Evolutionary conservation across 2,113 vertebrate genomes (phyloP).

Genomic region (Thunnus maccoyii): DNA sequence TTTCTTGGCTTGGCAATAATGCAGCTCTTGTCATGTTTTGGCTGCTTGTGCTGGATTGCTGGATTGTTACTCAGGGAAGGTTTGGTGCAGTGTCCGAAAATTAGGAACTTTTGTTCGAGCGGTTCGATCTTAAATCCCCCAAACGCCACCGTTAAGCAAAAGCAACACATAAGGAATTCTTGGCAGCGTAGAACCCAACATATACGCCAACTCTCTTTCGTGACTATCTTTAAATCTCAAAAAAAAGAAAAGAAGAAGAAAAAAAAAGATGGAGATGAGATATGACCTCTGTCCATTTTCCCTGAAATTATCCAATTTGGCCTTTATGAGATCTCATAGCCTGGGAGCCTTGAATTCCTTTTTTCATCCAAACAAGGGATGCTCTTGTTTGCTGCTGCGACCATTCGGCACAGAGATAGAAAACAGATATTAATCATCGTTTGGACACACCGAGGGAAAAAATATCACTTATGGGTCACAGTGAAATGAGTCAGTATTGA

Average conservation of each 20-base stretch:
- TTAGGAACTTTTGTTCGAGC: neutral
- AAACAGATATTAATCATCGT: constrained; percentile 98
- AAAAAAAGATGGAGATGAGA: constrained; percentile 76
- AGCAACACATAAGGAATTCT: neutral
- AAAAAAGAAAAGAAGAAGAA: neutral
- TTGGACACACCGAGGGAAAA: constrained; percentile 82
- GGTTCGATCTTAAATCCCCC: neutral
- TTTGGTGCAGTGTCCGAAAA: neutral
- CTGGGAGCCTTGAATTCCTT: constrained; percentile 86
- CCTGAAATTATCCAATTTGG: constrained; percentile 92
- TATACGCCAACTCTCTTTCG: constrained; percentile 46
- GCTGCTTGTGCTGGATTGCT: neutral
- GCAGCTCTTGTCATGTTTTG: neutral
- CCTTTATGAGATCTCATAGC: constrained; percentile 92
- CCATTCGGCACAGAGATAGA: constrained; percentile 90
- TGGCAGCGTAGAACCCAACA: neutral
- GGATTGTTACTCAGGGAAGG: neutral
- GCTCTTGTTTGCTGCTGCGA: constrained; percentile 92
- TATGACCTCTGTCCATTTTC: constrained; percentile 91
- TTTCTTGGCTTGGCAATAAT: neutral
- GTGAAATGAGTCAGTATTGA: constrained; percentile 92
- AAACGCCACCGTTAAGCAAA: neutral
- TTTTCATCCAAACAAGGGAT: constrained; percentile 89
- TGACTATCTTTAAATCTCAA: constrained; percentile 58
- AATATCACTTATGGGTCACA: constrained; percentile 91